These are phyloP conservation scores for Hippocampus guttulatus DNA, from an alignment of 2,113 vertebrate genomes.

Conservation along the genomic window DNA sequence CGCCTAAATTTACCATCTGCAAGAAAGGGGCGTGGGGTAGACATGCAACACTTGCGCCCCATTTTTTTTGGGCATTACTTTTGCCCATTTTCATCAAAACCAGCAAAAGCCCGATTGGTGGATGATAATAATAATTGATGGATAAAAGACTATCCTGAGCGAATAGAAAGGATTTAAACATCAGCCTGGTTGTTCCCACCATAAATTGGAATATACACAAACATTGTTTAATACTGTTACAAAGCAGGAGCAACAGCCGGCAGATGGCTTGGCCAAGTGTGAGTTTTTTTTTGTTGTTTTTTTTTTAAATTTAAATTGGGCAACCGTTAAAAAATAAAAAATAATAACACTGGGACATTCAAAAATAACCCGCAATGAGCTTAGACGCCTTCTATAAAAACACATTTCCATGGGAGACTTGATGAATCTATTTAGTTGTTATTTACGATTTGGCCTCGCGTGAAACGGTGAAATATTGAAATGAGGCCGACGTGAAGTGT, in stretches of 20 bases:
- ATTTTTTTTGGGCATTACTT: background rate
- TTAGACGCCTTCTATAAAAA: constrained; percentile 2
- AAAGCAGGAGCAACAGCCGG: background rate
- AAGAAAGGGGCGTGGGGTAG: background rate
- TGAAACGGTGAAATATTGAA: constrained; percentile 1
- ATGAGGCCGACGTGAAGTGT: constrained; percentile 12
- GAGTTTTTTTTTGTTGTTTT: too few species aligned
- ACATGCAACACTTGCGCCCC: too few species aligned
- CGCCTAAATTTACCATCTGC: background rate
- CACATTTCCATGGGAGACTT: constrained; percentile 15
- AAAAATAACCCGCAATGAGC: background rate
- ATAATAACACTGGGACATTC: background rate
- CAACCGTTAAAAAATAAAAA: background rate
- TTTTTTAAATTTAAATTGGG: too few species aligned
- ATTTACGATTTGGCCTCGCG: constrained; percentile 12
- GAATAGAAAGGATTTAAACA: too few species aligned
- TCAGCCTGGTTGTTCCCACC: background rate
- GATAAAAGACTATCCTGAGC: too few species aligned
- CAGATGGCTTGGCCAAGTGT: background rate
- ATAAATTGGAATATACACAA: background rate
- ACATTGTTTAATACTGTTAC: background rate
- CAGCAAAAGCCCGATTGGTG: background rate
- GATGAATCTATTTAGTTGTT: background rate
- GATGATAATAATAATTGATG: too few species aligned
- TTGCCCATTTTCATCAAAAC: background rate